Evolutionary conservation across 2,888 invertebrate species (phyloP), one percentile per base, ranked within the genome.

Genomic region (Andrena fulva): DNA sequence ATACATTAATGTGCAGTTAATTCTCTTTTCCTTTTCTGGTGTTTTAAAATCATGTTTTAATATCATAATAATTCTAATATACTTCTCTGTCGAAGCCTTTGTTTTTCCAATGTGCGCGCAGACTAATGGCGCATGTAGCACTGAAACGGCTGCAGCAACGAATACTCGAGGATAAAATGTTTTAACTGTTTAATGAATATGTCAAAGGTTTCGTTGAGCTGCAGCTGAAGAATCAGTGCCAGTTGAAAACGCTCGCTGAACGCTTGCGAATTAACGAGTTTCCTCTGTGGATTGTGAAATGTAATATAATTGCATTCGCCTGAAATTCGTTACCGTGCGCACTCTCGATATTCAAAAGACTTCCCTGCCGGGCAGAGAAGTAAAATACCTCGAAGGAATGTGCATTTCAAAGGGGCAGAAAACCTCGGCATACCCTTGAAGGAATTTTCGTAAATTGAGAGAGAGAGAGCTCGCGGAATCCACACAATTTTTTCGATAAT

Each of bases 281-380:
- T 54, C 54, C 56, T 56, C 56, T 24, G 27, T 10, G 24, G 8
- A 24, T 24, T 24, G 56, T 56, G 56, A 27, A 56, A 56, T 56
- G 56, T 56, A 56, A 56, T 56, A 56, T 56, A 56, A 24, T 56
- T 56, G 20, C 24, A 20, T 56, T 56, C 24, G 24, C 10, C 56
- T 10, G 56, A 56, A 24, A 56, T 56, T 27, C 27, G 20, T 56
- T 56, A 8, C 24, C 24, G 56, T 56, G 24, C 24, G 4, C 16
- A 56, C 12, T 27, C 56, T 56, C 56, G 20, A 69, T 48, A 12
- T 10, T 54, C 10, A 31, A 1, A 48, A 10, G 27, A 7, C 64
- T 48, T 33, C 42, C 62, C 0, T 31, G 4, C 29, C 31, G 6
- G 4, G 10, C 2, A 10, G 0, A 6, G 16, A 20, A 2, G 2